Base-by-base conservation (phyloP, 2,797 vertebrate species). In the Phaenicophaeus curvirostris region DNA sequence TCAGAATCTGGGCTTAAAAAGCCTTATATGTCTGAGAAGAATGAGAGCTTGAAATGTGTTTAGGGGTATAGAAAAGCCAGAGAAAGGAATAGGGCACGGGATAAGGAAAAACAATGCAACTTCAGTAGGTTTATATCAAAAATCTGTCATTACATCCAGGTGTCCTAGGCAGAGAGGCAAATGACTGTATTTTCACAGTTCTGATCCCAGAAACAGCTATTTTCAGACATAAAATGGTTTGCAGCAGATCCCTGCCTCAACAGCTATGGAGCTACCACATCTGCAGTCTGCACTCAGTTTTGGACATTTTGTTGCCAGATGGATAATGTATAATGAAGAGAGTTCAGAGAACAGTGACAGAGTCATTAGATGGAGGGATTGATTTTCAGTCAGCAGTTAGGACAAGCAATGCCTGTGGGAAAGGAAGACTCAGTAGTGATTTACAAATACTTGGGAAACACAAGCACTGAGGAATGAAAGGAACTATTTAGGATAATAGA, bases 341-440 rank as follows among this genome's bases (percentile, higher is more conserved):
- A 91, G 89, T 93, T 95, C 93, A 92, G 88, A 93, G 89, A 92
- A 83, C 86, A 93, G 89, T 80, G 93, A 94, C 90, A 95, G 87
- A 91, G 78, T 58, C 84, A 85, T 96, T 89, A 95, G 75, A 89
- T 61, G 76, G 51, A 86, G 68, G 89, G 75, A 93, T 30, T 94
- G 94, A 93, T 94, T 95, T 93, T 89, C 94, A 96, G 87, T 94
- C 92, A 93, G 89, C 87, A 90, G 85, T 85, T 89, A 85, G 95
- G 66, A 92, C 93, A 89, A 95, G 95, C 79, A 95, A 72, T 85
- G 93, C 82, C 89, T 93, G 93, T 89, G 92, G 96, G 94, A 96
- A 96, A 95, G 87, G 80, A 90, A 86, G 83, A 66, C 80, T 90
- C 41, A 77, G 80, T 79, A 78, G 85, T 62, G 79, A 85, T 94